These are phyloP conservation scores for Cliona cf. orientalis DNA, from an alignment of 37 sponge, comb jelly and placozoan genomes.

Conservation along the genomic window DNA sequence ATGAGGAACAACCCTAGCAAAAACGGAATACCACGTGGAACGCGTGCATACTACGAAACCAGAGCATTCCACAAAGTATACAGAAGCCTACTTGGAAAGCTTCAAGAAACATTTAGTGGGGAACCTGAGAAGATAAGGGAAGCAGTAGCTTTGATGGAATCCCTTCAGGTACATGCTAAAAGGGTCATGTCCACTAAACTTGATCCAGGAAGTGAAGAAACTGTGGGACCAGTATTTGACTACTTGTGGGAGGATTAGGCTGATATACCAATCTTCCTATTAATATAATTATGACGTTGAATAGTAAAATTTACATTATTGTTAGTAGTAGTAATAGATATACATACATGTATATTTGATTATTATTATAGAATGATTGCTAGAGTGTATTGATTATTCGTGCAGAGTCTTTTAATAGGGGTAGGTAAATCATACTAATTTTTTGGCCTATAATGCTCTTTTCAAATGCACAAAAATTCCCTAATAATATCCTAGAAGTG, in stretches of 20 bases:
- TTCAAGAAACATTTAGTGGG: constrained; percentile 54
- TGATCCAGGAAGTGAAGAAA: not conserved
- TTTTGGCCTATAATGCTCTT: too few species aligned
- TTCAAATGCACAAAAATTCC: too few species aligned
- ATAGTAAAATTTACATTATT: too few species aligned
- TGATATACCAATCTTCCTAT: too few species aligned
- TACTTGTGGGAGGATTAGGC: constrained; percentile 57
- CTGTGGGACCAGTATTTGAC: constrained; percentile 49
- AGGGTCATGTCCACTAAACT: not conserved
- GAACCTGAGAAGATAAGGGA: constrained; percentile 16
- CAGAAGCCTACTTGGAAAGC: constrained; percentile 13
- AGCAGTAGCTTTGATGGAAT: constrained; percentile 35
- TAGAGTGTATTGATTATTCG: too few species aligned
- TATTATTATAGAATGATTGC: too few species aligned
- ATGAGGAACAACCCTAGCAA: constrained; percentile 54
- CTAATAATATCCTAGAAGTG: too few species aligned
- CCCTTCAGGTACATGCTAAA: constrained; percentile 26
- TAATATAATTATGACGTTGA: too few species aligned
- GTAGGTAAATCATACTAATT: too few species aligned
- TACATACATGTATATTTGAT: too few species aligned
- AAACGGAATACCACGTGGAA: not conserved
- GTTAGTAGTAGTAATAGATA: too few species aligned
- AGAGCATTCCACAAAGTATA: constrained; percentile 50
- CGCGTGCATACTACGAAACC: constrained; percentile 29
- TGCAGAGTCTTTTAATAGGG: too few species aligned